Percentiles rank a stretch among this genome's conserved stretches.
phyloP scores from a whole-genome alignment of 1,140 invertebrate species.

The Ceratina calcarata region DNA sequence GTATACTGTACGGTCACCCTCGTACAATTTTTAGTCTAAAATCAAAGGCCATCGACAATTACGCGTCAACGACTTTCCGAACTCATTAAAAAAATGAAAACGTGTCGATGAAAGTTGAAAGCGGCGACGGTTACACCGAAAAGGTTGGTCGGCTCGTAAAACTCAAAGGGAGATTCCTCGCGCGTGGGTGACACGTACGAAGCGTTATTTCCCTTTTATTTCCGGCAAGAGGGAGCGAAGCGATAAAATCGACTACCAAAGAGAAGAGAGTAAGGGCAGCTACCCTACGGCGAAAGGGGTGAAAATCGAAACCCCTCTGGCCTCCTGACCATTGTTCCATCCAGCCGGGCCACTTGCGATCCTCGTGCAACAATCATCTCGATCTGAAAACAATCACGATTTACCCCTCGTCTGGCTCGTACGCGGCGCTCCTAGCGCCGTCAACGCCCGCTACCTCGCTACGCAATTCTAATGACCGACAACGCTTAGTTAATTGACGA shows the following conservation, averaged over 20 bases:
- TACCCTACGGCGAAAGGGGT: slow-evolving; percentile 35
- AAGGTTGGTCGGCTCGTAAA: slow-evolving; percentile 27
- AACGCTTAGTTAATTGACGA: slow-evolving; percentile 59
- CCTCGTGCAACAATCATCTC: slow-evolving; percentile 51
- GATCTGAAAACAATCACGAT: slow-evolving; percentile 52
- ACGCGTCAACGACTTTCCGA: not conserved
- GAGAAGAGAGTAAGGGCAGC: not conserved
- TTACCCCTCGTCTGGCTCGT: not conserved
- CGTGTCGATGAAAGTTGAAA: not conserved
- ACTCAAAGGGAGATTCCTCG: slow-evolving; percentile 51
- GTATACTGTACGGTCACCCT: not conserved
- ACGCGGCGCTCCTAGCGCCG: slow-evolving; percentile 19
- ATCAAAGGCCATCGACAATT: not conserved
- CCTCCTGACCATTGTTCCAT: slow-evolving; percentile 6
- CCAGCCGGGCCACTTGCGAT: slow-evolving; percentile 22
- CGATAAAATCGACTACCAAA: slow-evolving; percentile 58
- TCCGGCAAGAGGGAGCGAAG: slow-evolving; percentile 34
- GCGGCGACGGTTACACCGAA: no score
- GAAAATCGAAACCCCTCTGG: slow-evolving; percentile 39
- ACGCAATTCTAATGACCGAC: slow-evolving; percentile 54
- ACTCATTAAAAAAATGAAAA: not conserved
- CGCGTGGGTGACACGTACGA: slow-evolving; percentile 29
- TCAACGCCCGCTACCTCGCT: slow-evolving; percentile 24
- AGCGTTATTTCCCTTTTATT: slow-evolving; percentile 65
- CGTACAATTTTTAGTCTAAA: not conserved